Conservation (phyloP, 1,140 invertebrate genomes). For the Drosophila kanapiae region DNA sequence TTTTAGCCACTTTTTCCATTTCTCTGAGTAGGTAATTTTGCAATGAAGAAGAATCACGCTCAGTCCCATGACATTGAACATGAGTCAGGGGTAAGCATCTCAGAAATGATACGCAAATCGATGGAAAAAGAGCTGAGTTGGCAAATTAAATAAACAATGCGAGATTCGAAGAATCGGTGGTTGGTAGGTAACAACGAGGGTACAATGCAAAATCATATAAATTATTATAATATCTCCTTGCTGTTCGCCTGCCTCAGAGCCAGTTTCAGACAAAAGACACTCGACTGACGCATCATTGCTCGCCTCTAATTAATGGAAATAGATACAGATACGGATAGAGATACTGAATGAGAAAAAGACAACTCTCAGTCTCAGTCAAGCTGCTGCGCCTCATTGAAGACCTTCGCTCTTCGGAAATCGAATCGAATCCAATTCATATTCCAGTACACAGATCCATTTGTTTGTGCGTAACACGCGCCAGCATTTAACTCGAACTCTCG, state of each 20-base stretch:
- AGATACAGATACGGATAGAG: constrained; percentile 47
- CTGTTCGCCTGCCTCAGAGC: constrained; percentile 1
- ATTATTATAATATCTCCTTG: constrained; percentile 53
- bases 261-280: constrained; percentile 44
- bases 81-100: constrained; percentile 41
- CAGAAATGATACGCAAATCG: constrained; percentile 64
- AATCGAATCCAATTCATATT: constrained; percentile 33
- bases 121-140: constrained; percentile 43
- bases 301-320: constrained; percentile 56
- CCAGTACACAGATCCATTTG: constrained; percentile 14
- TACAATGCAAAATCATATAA: constrained; percentile 61
- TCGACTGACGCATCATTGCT: constrained; percentile 23
- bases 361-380: constrained; percentile 39
- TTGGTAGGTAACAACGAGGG: constrained; percentile 28
- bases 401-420: constrained; percentile 52
- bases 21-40: constrained; percentile 6
- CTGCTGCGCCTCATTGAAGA: constrained; percentile 57
- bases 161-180: constrained; percentile 29
- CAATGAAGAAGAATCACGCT: constrained; percentile 18
- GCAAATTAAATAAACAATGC: constrained; percentile 51
- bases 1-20: constrained; percentile 9
- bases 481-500: constrained; percentile 13
- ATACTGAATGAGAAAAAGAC: constrained; percentile 17
- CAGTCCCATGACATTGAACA: constrained; percentile 41
- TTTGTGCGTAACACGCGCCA: constrained; percentile 40